Conservation (phyloP, 2,113 vertebrate genomes). For the Phyllostomus discolor region DNA sequence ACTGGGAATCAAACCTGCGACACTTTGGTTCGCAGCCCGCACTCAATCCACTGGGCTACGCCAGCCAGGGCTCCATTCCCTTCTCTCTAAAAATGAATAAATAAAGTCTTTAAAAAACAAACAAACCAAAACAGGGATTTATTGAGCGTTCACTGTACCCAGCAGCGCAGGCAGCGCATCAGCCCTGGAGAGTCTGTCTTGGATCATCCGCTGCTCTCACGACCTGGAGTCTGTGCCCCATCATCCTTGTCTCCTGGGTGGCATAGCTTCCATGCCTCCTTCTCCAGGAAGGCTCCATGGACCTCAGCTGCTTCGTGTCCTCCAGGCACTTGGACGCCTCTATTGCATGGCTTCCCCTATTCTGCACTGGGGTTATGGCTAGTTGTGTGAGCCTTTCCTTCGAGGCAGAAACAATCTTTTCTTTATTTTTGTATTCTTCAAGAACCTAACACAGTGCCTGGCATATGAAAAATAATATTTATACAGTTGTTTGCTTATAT, state of each 20-base stretch:
- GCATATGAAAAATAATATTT: neutral
- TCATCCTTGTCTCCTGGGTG: neutral
- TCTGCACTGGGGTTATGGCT: neutral
- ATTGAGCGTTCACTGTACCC: neutral
- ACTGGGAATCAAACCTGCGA: no score
- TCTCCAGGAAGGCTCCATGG: neutral
- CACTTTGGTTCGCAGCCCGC: no score
- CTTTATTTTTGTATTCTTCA: neutral
- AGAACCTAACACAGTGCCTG: neutral
- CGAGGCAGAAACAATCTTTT: neutral
- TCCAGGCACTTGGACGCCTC: neutral
- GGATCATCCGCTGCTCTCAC: neutral
- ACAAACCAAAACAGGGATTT: neutral
- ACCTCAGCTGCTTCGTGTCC: neutral
- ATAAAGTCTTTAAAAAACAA: no score
- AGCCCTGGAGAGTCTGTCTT: neutral
- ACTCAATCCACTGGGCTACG: no score
- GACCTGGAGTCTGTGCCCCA: neutral
- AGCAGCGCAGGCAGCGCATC: neutral
- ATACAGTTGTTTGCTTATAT: neutral
- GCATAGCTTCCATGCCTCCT: no score
- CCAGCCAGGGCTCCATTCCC: no score
- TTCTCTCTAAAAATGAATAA: no score
- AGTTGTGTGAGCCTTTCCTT: neutral
- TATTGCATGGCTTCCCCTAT: neutral